These are phyloP conservation scores for Taenioides sp. DNA, from an alignment of 2,797 vertebrate genomes.

Conservation along the genomic window DNA sequence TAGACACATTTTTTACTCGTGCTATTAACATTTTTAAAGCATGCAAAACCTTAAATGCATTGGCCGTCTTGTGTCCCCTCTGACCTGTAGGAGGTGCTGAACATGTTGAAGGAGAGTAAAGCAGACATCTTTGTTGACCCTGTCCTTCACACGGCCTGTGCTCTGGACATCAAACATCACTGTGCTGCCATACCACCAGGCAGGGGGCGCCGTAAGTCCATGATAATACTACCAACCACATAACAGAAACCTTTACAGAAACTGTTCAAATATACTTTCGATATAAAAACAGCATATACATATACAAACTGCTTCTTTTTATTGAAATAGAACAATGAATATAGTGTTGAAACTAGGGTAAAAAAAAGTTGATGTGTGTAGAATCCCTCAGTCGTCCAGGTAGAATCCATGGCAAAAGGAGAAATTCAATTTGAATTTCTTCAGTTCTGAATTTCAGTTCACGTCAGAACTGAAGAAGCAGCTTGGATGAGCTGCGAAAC, in stretches of 20 bases:
- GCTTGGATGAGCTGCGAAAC: too few relatives aligned
- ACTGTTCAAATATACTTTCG: neutral
- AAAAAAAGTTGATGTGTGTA: neutral
- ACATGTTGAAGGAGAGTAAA: slow-evolving; percentile 97
- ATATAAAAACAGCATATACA: neutral
- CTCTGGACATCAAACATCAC: slow-evolving; percentile 96
- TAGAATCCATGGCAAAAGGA: too few relatives aligned
- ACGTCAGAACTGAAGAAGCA: too few relatives aligned
- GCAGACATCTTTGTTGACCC: slow-evolving; percentile 98
- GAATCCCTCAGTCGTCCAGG: too few relatives aligned
- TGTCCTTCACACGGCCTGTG: slow-evolving; percentile 95
- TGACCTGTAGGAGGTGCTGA: slow-evolving; percentile 87
- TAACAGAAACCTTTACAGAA: neutral
- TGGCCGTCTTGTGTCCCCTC: neutral
- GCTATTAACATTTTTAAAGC: too few relatives aligned
- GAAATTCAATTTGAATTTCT: too few relatives aligned
- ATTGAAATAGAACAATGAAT: neutral
- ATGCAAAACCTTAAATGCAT: neutral
- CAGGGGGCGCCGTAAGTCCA: slow-evolving; percentile 90
- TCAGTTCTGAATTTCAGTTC: too few relatives aligned
- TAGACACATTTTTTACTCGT: too few relatives aligned
- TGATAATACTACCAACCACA: neutral
- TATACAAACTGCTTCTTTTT: too few relatives aligned
- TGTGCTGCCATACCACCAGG: slow-evolving; percentile 95
- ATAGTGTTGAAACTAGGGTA: neutral